Conservation (phyloP, 2,113 vertebrate genomes). For the Otis tarda region DNA sequence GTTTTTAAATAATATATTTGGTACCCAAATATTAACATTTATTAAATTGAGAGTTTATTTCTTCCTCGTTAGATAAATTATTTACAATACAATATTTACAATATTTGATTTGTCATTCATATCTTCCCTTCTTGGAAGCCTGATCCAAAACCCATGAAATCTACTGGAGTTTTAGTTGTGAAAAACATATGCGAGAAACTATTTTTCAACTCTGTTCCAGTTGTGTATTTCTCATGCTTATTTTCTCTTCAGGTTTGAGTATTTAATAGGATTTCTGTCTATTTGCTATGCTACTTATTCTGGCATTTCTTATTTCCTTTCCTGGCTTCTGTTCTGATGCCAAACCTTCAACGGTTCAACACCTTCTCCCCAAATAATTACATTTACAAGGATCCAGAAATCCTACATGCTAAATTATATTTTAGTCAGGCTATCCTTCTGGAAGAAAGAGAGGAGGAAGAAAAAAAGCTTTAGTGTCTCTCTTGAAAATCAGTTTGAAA, state of each 20-base stretch:
- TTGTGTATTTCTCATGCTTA: not conserved
- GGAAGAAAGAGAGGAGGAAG: not conserved
- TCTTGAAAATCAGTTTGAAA: constrained; percentile 23
- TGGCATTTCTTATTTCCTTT: constrained; percentile 32
- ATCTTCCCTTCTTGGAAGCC: not conserved
- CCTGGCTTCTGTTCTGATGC: not conserved
- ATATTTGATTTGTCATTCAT: not conserved
- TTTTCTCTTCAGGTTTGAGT: constrained; percentile 24
- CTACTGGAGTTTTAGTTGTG: not conserved
- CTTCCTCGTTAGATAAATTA: not conserved
- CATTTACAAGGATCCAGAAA: not conserved
- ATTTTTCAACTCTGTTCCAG: not conserved
- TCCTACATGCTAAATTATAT: constrained; percentile 10
- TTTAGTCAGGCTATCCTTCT: not conserved
- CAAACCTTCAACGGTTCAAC: not conserved
- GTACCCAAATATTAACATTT: not conserved
- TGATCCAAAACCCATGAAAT: not conserved
- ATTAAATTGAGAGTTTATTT: not conserved
- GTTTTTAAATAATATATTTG: not conserved
- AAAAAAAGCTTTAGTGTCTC: not conserved
- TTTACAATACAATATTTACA: not conserved
- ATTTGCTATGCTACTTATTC: constrained; percentile 18
- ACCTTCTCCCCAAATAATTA: constrained; percentile 29
- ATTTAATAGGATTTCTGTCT: constrained; percentile 37
- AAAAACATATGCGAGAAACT: not conserved